Base-by-base conservation (phyloP, 2,888 invertebrate genomes). In the Plagodis dolabraria region DNA sequence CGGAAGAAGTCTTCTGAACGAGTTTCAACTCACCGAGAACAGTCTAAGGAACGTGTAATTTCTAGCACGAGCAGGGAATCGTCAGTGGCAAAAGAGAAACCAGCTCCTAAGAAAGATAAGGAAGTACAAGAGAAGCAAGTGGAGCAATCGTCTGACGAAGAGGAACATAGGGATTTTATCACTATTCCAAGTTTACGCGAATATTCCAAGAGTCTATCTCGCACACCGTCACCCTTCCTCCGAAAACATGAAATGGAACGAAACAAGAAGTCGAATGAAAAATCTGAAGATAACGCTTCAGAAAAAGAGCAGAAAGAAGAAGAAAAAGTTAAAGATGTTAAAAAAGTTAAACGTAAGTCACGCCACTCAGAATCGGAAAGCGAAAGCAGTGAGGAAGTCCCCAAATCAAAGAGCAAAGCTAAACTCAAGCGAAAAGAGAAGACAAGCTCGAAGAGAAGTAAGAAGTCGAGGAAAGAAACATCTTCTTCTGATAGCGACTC, bases 211-310 rank as follows among this genome's bases (percentile, higher is more conserved):
- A 97, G 97, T 76, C 92, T 97, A 46, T 97, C 97, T n/a, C 94
- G 97, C 65, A 97, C 97, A 0, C 97, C 97, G 10, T 97, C 97
- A 11, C 97, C 97, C 46, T 97, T 97, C 85, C 95, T 97, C 64
- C 96, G 96, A 73, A 94, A 94, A 69, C 93, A 94, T 67, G 95
- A 95, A 80, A 93, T 94, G 49, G 94, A 89, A 61, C 81, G 73
- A 51, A 78, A 78, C 74, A 86, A 94, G 82, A 92, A 89, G 72
- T 74, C 86, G 0, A 83, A 46, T 10, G 60, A 92, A 55, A 82
- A 86, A 67, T 89, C 90, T n/a, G 86, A 81, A 11, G 86, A 91
- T 70, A 83, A 93, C 72, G 81, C 86, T 61, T 80, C 93, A 66
- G 75, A 91, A 63, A 89, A 93, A 82, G 89, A 93, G 77, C 86